Evolutionary conservation across 2,797 vertebrate genomes (phyloP), one percentile per base, ranked within the genome.

Genomic region (Pagetopsis macropterus): DNA sequence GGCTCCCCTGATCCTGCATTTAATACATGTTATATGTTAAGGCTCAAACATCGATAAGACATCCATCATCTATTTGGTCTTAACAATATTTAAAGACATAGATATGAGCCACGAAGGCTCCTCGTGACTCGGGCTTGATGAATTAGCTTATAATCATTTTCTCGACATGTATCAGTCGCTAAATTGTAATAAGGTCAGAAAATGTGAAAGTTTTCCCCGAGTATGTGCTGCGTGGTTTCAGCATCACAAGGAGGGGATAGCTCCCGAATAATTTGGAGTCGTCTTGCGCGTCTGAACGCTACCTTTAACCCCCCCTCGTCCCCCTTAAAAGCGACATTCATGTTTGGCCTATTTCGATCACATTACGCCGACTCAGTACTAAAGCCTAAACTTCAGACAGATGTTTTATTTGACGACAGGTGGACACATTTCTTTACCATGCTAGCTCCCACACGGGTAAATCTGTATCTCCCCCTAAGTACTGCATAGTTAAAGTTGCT

Each of bases 181-280:
- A 52, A 68, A 79, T 71, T 64, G 51, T 19, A 72, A 74, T 45
- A 61, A 37, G 63, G 52, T 70, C 43, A 54, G 33, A 59, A 49
- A 76, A 72, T 2, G 52, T 37, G 69, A 16, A 17, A 60, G 46
- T 52, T 81, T 60, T 17, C 9, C 43, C 40, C 21, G 46, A 16
- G 17, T 33, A 56, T 70, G 33, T 51, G 15, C 33, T n/a, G 60
- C 50, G 33, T 46, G 45, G 31, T 83, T 89, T 90, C 88, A 93
- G 90, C 82, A 91, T 91, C 88, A 78, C 59, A 5, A 12, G 21
- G 44, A 64, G 65, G 40, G 88, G 89, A 91, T 86, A 92, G 90
- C 85, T 90, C 88, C 79, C 11, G 56, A 75, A 46, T 74, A 9
- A 72, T 76, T 61, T 60, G 63, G 46, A 86, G 64, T 74, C 62